Base-by-base conservation (phyloP, 2,797 vertebrate species). In the Poeciliopsis gracilis region DNA sequence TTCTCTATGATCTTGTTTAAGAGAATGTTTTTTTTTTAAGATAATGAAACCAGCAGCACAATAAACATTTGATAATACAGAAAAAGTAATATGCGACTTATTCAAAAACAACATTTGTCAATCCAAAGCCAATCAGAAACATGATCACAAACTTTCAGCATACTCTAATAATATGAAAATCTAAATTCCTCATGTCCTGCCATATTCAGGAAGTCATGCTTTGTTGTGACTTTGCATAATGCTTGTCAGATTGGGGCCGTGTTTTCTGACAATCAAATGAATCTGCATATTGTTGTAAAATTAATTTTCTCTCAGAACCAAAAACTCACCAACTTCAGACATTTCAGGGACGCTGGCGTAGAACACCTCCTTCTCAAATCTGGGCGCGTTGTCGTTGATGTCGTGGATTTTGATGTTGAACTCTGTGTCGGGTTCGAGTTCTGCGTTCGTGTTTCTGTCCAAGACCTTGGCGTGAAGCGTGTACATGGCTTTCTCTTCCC, bases 391-490 rank as follows among this genome's bases (percentile, higher is more conserved):
- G 93, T 99, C 98, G 79, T 99, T 99, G 91, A 99, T 98, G 92
- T 99, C 98, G 0, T 99, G 98, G 73, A 99, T 99, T 92, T 99
- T 99, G 87, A 99, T 99, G 84, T 99, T 97, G 79, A 99, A 99
- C 86, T 99, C 97, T 0, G 98, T 99, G 93, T 98, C 98, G 0
- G 97, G 96, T 84, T 99, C 98, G 89, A 99, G 96, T 86, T 98
- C 97, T 1, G 94, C 91, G 45, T 97, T 97, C 2, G 97, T 98
- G 85, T 92, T 96, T 84, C 96, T 95, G 89, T 98, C 97, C 94
- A 99, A 90, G 47, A 98, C 98, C 92, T 98, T 98, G 85, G 98
- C 98, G 69, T 95, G 95, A 47, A 99, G 97, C 2, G 97, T 95
- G 83, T 99, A 99, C 82, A 97, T 93, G 30, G 97, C 96, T 67